Base-by-base conservation (phyloP, 2,797 vertebrate genomes). In the Catharus ustulatus region DNA sequence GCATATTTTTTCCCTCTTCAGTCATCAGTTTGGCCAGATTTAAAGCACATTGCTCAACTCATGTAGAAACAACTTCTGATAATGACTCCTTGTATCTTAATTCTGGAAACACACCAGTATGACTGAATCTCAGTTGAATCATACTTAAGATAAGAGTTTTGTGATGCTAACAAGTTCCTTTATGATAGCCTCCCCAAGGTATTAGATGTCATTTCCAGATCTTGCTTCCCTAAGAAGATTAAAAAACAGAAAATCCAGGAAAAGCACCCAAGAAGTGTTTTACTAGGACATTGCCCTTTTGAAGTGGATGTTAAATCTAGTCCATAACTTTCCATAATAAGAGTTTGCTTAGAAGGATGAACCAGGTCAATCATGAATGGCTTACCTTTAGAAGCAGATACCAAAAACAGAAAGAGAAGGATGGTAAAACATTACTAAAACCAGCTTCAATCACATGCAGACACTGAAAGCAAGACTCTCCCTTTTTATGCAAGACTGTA, bases 11-110 rank as follows among this genome's bases (percentile, higher is more conserved):
- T 55, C 48, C 34, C 71, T 69, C 75, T 40, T 91, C 76, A 21
- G 68, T 92, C 52, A 77, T 78, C 32, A 38, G 81, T 90, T 64
- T 87, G 89, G 87, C 87, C 59, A 24, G 46, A 90, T 93, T 80
- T 94, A 91, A 91, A 88, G 84, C 62, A 69, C 17, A 58, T 76
- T 93, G 75, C 84, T 88, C 77, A 95, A 74, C n/a, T 77, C 29
- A 6, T 23, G 36, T 18, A 89, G 93, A 66, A 95, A 91, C 45
- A 89, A 34, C 43, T 66, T 72, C 61, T 63, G 85, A 86, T 90
- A 90, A 95, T 69, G 75, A 2, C 38, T 78, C 81, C 62, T 92
- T 59, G 62, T 64, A 82, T 63, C 30, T 67, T 69, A 81, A 74
- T 57, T 92, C 42, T 89, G 92, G 80, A 94, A 84, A 27, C 40